Percentiles rank a stretch among this genome's conserved stretches.
Evolutionary conservation across 1,140 invertebrate species (phyloP).

Genomic region (Brachionus rotundiformis): DNA sequence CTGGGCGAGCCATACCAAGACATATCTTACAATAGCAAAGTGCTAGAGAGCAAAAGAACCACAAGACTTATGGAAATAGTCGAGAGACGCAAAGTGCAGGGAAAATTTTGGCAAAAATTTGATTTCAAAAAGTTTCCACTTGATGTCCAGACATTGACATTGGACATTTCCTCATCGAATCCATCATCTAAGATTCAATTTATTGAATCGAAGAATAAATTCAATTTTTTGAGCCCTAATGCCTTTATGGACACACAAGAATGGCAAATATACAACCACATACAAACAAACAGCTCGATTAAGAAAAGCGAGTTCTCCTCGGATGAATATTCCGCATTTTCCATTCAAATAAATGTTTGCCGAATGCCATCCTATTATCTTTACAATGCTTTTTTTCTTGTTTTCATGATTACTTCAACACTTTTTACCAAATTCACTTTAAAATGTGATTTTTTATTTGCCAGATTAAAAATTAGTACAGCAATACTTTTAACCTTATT

Average conservation of each 20-base stretch:
- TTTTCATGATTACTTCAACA: background rate
- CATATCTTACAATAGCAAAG: slow-evolving; percentile 11
- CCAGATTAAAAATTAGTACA: background rate
- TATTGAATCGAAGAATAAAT: slow-evolving; percentile 24
- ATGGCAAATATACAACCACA: slow-evolving; percentile 13
- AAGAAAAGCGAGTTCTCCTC: slow-evolving; percentile 21
- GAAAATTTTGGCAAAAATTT: slow-evolving; percentile 50
- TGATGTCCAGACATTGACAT: background rate
- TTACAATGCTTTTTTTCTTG: slow-evolving; percentile 35
- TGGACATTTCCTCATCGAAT: slow-evolving; percentile 23
- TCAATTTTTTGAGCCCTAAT: slow-evolving; percentile 28
- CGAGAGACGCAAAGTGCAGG: slow-evolving; percentile 30
- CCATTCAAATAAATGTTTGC: background rate
- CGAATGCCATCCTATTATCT: slow-evolving; percentile 32
- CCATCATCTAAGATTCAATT: background rate
- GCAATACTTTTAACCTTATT: background rate
- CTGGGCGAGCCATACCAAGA: background rate
- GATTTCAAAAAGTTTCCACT: slow-evolving; percentile 44
- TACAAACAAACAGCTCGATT: background rate
- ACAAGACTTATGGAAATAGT: background rate
- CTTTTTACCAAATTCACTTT: slow-evolving; percentile 1
- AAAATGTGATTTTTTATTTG: background rate
- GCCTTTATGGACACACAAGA: slow-evolving; percentile 41
- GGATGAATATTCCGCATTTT: slow-evolving; percentile 14
- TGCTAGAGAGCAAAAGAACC: background rate